Evolutionary conservation across 2,888 invertebrate genomes (phyloP).

Genomic region (Aplocera efformata): DNA sequence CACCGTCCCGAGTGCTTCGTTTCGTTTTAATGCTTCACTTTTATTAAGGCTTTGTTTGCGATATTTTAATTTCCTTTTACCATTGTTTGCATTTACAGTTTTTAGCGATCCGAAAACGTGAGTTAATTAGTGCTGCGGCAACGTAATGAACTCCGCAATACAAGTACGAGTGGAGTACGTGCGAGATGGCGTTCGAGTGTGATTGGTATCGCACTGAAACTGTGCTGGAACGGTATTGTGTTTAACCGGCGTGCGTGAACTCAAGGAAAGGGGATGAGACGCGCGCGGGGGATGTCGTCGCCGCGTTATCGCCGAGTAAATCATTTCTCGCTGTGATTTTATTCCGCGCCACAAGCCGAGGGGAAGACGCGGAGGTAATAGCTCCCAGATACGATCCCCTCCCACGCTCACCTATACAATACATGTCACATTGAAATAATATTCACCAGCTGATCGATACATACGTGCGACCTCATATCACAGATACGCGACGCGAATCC

Average conservation of each 20-base stretch:
- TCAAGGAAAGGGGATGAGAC: conserved; percentile 45
- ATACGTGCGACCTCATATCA: conserved; percentile 50
- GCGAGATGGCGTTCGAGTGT: conserved; percentile 36
- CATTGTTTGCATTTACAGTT: conserved; percentile 30
- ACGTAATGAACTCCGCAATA: conserved; percentile 27
- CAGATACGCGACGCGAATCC: conserved; percentile 39
- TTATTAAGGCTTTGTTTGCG: conserved; percentile 43
- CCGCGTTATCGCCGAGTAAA: conserved; percentile 59
- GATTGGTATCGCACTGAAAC: conserved; percentile 41
- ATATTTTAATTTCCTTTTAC: conserved; percentile 37
- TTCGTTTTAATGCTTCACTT: conserved; percentile 48
- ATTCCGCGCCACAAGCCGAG: conserved; percentile 55
- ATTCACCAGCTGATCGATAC: conserved; percentile 62
- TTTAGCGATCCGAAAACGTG: conserved; percentile 26
- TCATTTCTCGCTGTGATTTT: conserved; percentile 72
- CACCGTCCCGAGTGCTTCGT: conserved; percentile 54
- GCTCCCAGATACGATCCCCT: conserved; percentile 61
- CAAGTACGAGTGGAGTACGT: conserved; percentile 26
- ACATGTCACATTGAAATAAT: conserved; percentile 66
- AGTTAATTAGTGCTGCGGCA: conserved; percentile 29
- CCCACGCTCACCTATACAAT: conserved; percentile 53
- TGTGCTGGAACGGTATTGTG: conserved; percentile 50
- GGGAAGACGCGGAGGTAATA: conserved; percentile 56
- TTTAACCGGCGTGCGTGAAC: conserved; percentile 55
- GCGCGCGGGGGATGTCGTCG: conserved; percentile 40